Base-by-base conservation (phyloP, 2,113 vertebrate genomes). In the Pangasianodon hypophthalmus region DNA sequence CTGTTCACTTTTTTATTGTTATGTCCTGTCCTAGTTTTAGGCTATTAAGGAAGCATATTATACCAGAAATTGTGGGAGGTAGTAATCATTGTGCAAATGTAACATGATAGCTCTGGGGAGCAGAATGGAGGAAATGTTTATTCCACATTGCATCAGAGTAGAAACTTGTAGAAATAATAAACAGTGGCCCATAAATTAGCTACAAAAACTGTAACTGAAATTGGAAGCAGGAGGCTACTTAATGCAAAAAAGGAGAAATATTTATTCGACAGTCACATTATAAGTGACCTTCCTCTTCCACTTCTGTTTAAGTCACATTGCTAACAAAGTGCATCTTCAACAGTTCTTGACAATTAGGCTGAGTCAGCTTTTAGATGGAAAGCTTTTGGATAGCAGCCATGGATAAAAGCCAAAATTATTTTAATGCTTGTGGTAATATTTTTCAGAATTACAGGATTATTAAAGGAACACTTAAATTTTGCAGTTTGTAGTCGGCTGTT, bases 1-100 rank as follows among this genome's bases (percentile, higher is more conserved):
- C n/a, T 52, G 44, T 52, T 89, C 44, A 77, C 46, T 85, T 85
- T 88, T 89, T 85, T 85, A 89, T 71, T 37, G 32, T 56, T 69
- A 7, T 54, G 46, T 64, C 79, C n/a, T 69, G 88, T 86, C 75
- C 60, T 48, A 86, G 44, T 86, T 89, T 85, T 41, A 50, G 84
- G 37, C 32, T 79, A 85, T 86, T 86, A 81, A 50, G 29, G 56
- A 86, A 89, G 29, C 52, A 84, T 37, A 75, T 89, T 62, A 84
- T 29, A 80, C 14, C 13, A 64, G 56, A 71, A 71, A 32, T 44
- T 86, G 88, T 80, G 16, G 77, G n/a, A 85, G 58, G 85, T 86
- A 54, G 24, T 86, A 82, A 86, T 90, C 62, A 82, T 21, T 86
- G 85, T 87, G 54, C 84, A 71, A 86, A 62, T 48, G 37, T 85